Evolutionary conservation across 2,888 invertebrate species (phyloP).

Genomic region (Gastrophysa polygoni): DNA sequence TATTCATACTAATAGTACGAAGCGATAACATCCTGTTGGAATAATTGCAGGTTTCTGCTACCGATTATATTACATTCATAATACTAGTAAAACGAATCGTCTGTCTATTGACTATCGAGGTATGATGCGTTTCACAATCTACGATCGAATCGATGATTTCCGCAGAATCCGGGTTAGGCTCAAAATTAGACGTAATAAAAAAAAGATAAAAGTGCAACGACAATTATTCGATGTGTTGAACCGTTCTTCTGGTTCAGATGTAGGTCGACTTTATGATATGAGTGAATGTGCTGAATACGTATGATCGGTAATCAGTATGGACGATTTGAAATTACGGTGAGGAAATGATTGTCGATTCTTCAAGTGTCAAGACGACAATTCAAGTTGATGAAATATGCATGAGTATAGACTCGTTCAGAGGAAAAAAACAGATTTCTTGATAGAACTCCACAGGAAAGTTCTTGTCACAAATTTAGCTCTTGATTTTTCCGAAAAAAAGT

Average conservation of each 20-base stretch:
- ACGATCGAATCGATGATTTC: neutral
- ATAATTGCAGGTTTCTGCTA: conserved; percentile 17
- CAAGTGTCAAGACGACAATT: no score
- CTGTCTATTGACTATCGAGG: no score
- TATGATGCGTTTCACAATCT: neutral
- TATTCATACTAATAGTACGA: neutral
- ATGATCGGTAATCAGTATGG: neutral
- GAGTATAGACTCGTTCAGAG: no score
- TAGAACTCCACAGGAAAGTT: no score
- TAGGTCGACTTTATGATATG: conserved; percentile 8
- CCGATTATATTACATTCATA: conserved; percentile 9
- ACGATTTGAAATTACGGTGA: neutral
- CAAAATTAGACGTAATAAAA: neutral
- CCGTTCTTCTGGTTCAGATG: conserved; percentile 2
- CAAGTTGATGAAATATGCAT: no score
- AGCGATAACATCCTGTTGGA: conserved; percentile 18
- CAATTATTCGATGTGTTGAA: conserved; percentile 12
- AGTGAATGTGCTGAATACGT: conserved; percentile 1
- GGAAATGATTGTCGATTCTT: neutral
- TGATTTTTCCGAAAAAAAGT: no score
- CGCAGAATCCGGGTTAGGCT: neutral
- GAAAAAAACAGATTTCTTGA: no score
- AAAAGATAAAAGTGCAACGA: conserved; percentile 2
- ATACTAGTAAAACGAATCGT: conserved; percentile 16
- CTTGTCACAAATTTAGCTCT: no score